A percentile compares a stretch with the other conserved stretches of the same genome.
Conservation (phyloP, 2,888 invertebrate genomes). For the Orchesella flavescens region DNA sequence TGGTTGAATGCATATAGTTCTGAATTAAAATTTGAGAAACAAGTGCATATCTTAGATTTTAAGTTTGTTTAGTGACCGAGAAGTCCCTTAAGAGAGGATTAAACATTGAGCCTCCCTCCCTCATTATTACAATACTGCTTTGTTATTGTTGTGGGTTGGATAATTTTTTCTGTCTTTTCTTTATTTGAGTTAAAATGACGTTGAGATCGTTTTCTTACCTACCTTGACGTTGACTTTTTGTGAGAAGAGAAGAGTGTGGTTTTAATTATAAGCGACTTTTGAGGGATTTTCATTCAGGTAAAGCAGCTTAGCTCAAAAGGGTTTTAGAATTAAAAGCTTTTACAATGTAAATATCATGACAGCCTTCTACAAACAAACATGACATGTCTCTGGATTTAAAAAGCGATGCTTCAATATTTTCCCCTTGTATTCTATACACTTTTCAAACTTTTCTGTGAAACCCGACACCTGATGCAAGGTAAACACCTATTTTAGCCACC, state of each 20-base stretch:
- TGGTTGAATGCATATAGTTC: neutral
- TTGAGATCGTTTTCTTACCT: conserved; percentile 19
- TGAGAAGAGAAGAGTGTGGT: conserved; percentile 8
- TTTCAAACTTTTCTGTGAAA: no score
- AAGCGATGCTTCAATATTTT: conserved; percentile 3
- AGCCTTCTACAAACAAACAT: conserved; percentile 24
- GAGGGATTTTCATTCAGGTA: conserved; percentile 20
- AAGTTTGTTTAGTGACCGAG: neutral
- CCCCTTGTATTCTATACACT: neutral
- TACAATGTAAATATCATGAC: conserved; percentile 32
- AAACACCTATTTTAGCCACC: no score
- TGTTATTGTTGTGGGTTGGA: conserved; percentile 42
- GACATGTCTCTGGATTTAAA: neutral
- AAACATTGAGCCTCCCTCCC: conserved; percentile 20
- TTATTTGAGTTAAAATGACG: neutral
- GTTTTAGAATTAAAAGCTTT: conserved; percentile 17
- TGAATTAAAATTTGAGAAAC: neutral
- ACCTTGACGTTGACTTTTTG: conserved; percentile 42
- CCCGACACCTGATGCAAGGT: no score
- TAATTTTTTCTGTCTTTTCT: conserved; percentile 5
- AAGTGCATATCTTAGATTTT: neutral
- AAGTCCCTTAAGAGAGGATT: conserved; percentile 25
- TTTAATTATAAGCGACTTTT: conserved; percentile 32
- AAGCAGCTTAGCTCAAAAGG: conserved; percentile 30
- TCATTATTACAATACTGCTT: conserved; percentile 56